These are phyloP conservation scores for Nematolebias whitei DNA, from an alignment of 2,113 vertebrate species.

Conservation along the genomic window DNA sequence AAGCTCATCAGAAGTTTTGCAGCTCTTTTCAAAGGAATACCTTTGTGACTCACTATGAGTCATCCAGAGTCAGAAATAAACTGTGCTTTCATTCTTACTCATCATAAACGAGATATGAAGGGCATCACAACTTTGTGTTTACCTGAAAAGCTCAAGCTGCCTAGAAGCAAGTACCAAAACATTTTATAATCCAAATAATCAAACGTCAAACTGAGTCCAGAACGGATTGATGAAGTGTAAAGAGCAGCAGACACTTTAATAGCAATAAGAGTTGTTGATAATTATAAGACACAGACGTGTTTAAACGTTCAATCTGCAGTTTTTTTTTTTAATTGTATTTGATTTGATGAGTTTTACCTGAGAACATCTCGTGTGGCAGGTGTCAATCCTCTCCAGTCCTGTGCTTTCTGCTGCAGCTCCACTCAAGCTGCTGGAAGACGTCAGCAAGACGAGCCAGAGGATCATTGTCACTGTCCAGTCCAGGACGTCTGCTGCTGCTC, in stretches of 20 bases:
- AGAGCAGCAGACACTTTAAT: no score
- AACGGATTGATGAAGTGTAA: neutral
- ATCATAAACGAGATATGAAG: neutral
- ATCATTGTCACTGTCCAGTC: conserved; percentile 49
- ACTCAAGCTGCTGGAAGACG: conserved; percentile 26
- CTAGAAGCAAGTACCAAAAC: neutral
- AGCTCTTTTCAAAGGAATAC: neutral
- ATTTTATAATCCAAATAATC: neutral
- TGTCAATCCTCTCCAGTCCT: conserved; percentile 58
- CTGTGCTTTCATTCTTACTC: neutral
- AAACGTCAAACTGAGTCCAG: neutral
- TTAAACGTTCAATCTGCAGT: no score
- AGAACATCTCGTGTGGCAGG: conserved; percentile 64
- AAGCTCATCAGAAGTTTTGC: neutral
- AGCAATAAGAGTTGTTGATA: no score
- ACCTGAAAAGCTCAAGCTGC: neutral
- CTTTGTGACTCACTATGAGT: conserved; percentile 12
- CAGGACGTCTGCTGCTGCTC: neutral
- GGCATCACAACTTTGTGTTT: neutral
- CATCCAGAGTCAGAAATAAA: neutral
- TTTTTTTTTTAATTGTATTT: neutral
- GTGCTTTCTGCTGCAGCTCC: conserved; percentile 37
- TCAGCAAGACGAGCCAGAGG: conserved; percentile 38
- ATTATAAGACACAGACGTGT: no score
- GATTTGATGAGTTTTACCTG: conserved; percentile 64